phyloP scores from a whole-genome alignment of 1,140 invertebrate genomes.

The Metaphire vulgaris region DNA sequence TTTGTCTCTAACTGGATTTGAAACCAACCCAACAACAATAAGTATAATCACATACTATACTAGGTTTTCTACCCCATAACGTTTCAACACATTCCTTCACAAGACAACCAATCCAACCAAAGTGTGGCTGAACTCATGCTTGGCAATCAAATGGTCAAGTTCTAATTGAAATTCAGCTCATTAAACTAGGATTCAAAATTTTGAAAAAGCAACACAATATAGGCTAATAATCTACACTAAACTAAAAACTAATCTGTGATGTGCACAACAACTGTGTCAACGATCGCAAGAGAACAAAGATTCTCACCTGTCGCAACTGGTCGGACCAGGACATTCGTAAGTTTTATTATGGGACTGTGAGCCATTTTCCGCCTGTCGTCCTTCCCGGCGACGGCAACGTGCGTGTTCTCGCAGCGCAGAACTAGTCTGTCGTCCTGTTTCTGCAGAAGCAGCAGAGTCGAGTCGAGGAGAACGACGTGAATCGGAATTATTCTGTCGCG shows the following conservation, averaged over 20 bases:
- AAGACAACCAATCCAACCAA: no score
- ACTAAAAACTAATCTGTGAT: background rate
- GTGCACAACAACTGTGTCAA: background rate
- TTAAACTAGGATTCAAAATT: no score
- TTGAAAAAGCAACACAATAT: no score
- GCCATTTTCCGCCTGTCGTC: constrained; percentile 24
- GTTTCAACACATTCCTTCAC: no score
- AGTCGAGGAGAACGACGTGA: constrained; percentile 78
- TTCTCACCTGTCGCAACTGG: constrained; percentile 67
- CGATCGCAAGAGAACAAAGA: background rate
- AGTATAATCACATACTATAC: no score
- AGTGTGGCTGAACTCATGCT: no score
- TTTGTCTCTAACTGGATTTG: no score
- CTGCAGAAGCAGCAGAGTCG: constrained; percentile 78
- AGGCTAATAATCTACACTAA: no score
- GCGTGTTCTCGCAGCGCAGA: constrained; percentile 27
- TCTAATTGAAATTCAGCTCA: no score
- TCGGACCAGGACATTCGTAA: constrained; percentile 45
- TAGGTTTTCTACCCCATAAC: no score
- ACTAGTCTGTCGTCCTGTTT: constrained; percentile 73
- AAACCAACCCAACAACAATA: no score
- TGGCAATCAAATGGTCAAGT: no score
- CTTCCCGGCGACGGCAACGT: constrained; percentile 17
- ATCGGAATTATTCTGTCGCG: constrained; percentile 70
- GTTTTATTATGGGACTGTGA: constrained; percentile 38